These are phyloP conservation scores for Plutella xylostella DNA, from an alignment of 2,888 invertebrate species.

Conservation along the genomic window DNA sequence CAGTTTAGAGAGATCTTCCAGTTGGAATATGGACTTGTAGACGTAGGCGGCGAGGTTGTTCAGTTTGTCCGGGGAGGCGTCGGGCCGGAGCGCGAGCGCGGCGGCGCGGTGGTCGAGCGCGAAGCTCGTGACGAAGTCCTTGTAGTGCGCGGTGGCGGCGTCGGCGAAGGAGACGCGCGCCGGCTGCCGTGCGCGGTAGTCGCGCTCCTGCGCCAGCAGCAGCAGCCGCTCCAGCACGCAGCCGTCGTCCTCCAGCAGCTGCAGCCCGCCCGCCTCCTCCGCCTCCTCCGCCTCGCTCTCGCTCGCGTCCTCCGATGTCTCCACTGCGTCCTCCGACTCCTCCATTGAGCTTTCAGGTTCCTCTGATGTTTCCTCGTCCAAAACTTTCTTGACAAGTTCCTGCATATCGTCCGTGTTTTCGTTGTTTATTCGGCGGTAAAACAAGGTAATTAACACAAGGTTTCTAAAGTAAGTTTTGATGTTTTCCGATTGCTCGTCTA, in stretches of 20 bases:
- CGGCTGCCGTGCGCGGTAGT: constrained; percentile 47
- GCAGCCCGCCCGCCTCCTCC: constrained; percentile 24
- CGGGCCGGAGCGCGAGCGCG: constrained; percentile 36
- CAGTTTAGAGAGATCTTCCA: constrained; percentile 31
- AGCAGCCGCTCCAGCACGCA: constrained; percentile 74
- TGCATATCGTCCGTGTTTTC: constrained; percentile 42
- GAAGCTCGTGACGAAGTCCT: constrained; percentile 70
- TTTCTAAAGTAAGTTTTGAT: constrained; percentile 44
- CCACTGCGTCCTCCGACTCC: constrained; percentile 22
- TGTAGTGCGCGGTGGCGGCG: constrained; percentile 51
- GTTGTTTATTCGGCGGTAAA: constrained; percentile 42
- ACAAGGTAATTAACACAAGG: constrained; percentile 39
- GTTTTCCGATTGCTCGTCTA: constrained; percentile 28
- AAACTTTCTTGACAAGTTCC: constrained; percentile 33
- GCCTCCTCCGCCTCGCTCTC: constrained; percentile 19
- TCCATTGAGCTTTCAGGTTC: no score
- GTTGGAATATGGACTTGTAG: constrained; percentile 58
- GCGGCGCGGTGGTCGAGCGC: constrained; percentile 42
- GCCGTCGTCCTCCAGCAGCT: constrained; percentile 67
- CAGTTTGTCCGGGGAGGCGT: constrained; percentile 35
- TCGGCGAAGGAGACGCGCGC: constrained; percentile 71
- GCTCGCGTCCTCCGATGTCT: constrained; percentile 9
- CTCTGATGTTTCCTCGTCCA: constrained; percentile 22
- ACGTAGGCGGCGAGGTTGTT: constrained; percentile 40
- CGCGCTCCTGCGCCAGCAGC: constrained; percentile 64